These are phyloP conservation scores for Cassiopea andromeda DNA, from an alignment of 30 jellyfish, hydroid and myxozoan species.

Conservation along the genomic window DNA sequence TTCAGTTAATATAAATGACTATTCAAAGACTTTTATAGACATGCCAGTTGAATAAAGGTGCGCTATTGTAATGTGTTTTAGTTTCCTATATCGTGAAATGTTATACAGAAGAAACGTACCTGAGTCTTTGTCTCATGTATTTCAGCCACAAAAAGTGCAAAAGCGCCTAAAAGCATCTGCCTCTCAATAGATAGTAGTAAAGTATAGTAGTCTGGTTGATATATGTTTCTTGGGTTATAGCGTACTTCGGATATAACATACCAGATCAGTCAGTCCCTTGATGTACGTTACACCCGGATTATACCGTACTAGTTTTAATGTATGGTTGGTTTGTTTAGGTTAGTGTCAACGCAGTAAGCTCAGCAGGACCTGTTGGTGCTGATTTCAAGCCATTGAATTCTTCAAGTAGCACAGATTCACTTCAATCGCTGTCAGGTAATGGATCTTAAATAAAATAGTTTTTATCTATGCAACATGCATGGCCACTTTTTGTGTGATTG, in stretches of 20 bases:
- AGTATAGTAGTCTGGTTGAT: neutral
- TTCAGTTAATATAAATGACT: too few species aligned
- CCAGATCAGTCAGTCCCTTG: neutral
- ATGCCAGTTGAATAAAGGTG: too few species aligned
- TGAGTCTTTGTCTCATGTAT: too few species aligned
- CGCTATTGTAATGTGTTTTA: too few species aligned
- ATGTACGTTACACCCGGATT: neutral
- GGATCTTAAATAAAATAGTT: neutral
- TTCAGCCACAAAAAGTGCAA: too few species aligned
- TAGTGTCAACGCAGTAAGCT: constrained; percentile 53
- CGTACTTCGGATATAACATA: neutral
- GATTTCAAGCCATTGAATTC: constrained; percentile 90
- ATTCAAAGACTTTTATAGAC: too few species aligned
- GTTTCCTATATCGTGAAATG: too few species aligned
- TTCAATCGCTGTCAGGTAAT: constrained; percentile 44
- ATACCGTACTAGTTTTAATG: neutral
- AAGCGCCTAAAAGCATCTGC: too few species aligned
- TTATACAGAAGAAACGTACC: too few species aligned
- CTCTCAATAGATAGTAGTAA: too few species aligned
- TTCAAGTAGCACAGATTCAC: constrained; percentile 57
- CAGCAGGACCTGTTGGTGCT: constrained; percentile 98
- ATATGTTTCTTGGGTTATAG: neutral
- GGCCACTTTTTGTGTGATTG: too few species aligned
- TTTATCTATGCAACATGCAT: too few species aligned
- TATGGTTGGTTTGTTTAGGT: neutral